Evolutionary conservation across 2,888 invertebrate species (phyloP).

Genomic region (Microctonus brassicae): DNA sequence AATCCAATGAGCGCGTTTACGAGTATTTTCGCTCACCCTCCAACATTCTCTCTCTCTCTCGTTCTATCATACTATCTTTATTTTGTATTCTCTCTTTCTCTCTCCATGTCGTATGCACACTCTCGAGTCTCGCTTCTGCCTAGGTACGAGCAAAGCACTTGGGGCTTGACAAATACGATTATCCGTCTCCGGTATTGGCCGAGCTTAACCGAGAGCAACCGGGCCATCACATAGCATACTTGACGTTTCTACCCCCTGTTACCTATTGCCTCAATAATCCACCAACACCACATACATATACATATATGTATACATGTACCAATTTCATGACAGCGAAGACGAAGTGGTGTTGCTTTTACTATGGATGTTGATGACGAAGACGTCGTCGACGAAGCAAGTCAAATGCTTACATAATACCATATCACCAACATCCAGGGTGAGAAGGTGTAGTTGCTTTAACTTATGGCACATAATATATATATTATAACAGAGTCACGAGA

Average conservation of each 20-base stretch:
- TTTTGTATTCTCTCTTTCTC: slow-evolving; percentile 9
- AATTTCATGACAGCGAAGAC: neutral
- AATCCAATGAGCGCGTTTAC: slow-evolving; percentile 13
- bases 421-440: neutral
- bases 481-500: neutral
- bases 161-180: slow-evolving; percentile 55
- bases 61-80: slow-evolving; percentile 28
- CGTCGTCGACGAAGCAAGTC: neutral
- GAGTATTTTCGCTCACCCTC: too few relatives aligned
- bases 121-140: slow-evolving; percentile 25
- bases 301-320: too few relatives aligned
- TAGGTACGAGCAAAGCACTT: slow-evolving; percentile 41
- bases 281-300: neutral
- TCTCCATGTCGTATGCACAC: slow-evolving; percentile 19
- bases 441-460: neutral
- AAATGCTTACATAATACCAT: neutral
- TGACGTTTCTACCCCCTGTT: slow-evolving; percentile 20
- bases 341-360: too few relatives aligned
- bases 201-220: slow-evolving; percentile 43
- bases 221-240: slow-evolving; percentile 30
- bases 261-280: neutral
- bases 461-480: neutral
- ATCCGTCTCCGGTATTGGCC: slow-evolving; percentile 45
- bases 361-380: neutral
- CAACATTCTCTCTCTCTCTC: slow-evolving; percentile 33